phyloP scores from a whole-genome alignment of 2,888 invertebrate species.

The Andricus quercusramuli region DNA sequence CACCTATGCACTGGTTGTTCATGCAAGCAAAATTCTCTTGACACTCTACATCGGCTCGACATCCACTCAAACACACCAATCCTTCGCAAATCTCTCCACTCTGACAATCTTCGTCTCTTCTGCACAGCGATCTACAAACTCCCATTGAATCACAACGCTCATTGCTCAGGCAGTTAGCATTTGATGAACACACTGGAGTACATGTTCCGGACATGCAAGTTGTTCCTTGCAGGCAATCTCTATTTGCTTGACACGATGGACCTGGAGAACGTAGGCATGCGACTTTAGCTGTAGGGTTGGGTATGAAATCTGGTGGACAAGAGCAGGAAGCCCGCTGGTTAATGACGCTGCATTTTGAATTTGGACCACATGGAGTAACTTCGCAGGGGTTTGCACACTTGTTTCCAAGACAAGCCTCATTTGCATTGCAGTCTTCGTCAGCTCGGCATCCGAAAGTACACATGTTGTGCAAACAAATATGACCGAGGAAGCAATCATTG shows the following conservation, averaged over 20 bases:
- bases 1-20: conserved; percentile 87
- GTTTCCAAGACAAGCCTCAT: conserved; percentile 90
- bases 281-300: conserved; percentile 92
- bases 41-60: conserved; percentile 90
- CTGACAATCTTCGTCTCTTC: conserved; percentile 91
- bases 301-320: conserved; percentile 88
- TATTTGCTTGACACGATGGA: conserved; percentile 86
- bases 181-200: conserved; percentile 88
- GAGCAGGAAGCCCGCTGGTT: conserved; percentile 91
- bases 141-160: conserved; percentile 88
- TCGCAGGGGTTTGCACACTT: conserved; percentile 89
- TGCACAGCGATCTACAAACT: conserved; percentile 90
- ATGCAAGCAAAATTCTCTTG: conserved; percentile 86
- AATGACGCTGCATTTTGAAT: conserved; percentile 88
- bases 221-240: conserved; percentile 86
- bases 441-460: conserved; percentile 92
- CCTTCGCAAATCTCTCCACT: conserved; percentile 93
- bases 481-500: conserved; percentile 95
- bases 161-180: conserved; percentile 89
- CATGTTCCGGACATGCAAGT: conserved; percentile 88
- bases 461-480: conserved; percentile 92
- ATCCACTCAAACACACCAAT: conserved; percentile 88
- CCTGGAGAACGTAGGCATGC: conserved; percentile 92
- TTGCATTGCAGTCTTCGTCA: conserved; percentile 92
- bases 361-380: conserved; percentile 90